A percentile compares a stretch with the other conserved stretches of the same genome.
These are phyloP conservation scores for Zaprionus africanus DNA, from an alignment of 1,140 invertebrate genomes.

Conservation along the genomic window DNA sequence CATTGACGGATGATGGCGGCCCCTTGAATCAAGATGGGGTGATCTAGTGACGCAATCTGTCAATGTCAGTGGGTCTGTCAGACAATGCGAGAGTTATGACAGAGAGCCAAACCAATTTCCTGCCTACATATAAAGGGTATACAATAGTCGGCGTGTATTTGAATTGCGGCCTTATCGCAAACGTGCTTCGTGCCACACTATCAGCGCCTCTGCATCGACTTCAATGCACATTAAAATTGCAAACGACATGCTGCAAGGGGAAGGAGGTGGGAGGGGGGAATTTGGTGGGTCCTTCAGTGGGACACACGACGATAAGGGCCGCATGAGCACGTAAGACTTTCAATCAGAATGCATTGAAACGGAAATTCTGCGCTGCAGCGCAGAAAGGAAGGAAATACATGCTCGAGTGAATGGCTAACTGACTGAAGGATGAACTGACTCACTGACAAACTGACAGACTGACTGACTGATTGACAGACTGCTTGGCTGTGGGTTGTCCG, in stretches of 20 bases:
- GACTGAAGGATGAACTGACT: constrained; percentile 22
- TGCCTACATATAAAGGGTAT: constrained; percentile 13
- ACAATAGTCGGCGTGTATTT: constrained; percentile 40
- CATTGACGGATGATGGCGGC: constrained; percentile 28
- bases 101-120: not conserved
- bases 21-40: not conserved
- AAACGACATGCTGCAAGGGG: constrained; percentile 41
- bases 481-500: constrained; percentile 15
- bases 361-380: constrained; percentile 81
- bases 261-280: not conserved
- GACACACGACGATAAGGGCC: constrained; percentile 40
- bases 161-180: constrained; percentile 61
- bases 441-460: constrained; percentile 5
- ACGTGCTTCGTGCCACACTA: constrained; percentile 54
- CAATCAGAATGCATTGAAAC: constrained; percentile 78
- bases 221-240: constrained; percentile 79
- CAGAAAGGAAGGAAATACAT: constrained; percentile 77
- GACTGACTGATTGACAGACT: constrained; percentile 31
- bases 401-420: constrained; percentile 60
- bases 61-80: constrained; percentile 5
- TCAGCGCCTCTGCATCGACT: constrained; percentile 67
- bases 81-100: not conserved
- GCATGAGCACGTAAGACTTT: constrained; percentile 74
- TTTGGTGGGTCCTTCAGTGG: constrained; percentile 36
- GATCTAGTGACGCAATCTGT: constrained; percentile 5